Conservation (phyloP, 2,113 vertebrate species). For the Polypterus bichir region DNA sequence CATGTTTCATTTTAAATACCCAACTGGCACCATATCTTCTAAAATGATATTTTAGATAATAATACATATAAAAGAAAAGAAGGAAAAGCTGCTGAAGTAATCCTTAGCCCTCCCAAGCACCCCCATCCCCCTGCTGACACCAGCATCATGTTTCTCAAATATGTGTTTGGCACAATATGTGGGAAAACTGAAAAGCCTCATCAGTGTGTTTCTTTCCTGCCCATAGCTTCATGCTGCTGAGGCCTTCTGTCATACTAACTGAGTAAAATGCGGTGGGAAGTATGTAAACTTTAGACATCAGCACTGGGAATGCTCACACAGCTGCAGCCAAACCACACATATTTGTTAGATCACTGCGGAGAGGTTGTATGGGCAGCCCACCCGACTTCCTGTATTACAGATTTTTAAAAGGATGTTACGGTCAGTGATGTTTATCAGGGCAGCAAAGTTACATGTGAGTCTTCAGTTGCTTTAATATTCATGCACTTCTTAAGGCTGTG, state of each 20-base stretch:
- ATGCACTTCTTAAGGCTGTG: too few relatives aligned
- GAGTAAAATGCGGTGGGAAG: constrained; percentile 1
- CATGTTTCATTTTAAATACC: too few relatives aligned
- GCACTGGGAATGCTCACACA: neutral
- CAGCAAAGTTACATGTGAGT: too few relatives aligned
- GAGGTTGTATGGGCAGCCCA: too few relatives aligned
- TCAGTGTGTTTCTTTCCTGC: neutral
- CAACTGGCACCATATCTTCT: too few relatives aligned
- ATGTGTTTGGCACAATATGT: constrained; percentile 5
- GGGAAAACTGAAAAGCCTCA: constrained; percentile 5
- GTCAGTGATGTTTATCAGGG: too few relatives aligned
- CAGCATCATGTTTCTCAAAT: constrained; percentile 3
- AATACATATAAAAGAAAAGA: too few relatives aligned
- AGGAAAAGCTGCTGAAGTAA: too few relatives aligned
- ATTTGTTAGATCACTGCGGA: neutral
- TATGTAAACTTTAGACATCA: constrained; percentile 1
- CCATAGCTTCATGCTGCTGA: neutral
- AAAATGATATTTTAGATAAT: too few relatives aligned
- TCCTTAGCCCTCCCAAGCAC: too few relatives aligned
- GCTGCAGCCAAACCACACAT: neutral
- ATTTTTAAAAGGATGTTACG: neutral
- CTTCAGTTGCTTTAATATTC: too few relatives aligned
- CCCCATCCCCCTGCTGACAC: too few relatives aligned
- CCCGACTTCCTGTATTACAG: neutral
- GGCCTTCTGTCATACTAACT: neutral